These are phyloP conservation scores for Bugula neritina DNA, from an alignment of 2,888 invertebrate genomes.

Conservation along the genomic window DNA sequence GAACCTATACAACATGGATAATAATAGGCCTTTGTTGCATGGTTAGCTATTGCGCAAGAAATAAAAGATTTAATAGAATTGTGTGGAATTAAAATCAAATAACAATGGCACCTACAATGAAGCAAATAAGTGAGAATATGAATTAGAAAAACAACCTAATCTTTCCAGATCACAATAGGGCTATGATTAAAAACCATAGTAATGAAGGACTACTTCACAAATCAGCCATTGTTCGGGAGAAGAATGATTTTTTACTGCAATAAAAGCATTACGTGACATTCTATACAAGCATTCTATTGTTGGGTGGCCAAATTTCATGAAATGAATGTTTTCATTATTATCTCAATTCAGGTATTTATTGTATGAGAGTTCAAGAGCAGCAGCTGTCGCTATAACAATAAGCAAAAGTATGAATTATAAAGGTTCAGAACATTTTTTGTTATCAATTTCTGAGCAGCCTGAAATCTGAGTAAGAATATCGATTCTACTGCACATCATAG, in stretches of 20 bases:
- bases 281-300: constrained; percentile 25
- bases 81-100: constrained; percentile 17
- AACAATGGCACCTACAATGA: constrained; percentile 14
- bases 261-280: constrained; percentile 27
- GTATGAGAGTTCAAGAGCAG: background rate
- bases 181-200: constrained; percentile 23
- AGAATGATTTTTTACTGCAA: constrained; percentile 16
- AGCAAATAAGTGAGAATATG: background rate
- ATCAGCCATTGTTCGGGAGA: constrained; percentile 14
- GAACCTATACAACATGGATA: background rate
- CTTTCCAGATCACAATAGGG: background rate
- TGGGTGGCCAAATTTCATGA: background rate
- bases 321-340: constrained; percentile 16
- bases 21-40: background rate
- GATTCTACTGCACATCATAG: no score
- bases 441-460: no score
- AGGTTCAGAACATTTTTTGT: no score
- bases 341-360: background rate
- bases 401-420: no score
- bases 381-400: constrained; percentile 4
- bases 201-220: background rate
- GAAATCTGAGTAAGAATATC: no score
- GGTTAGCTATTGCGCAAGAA: constrained; percentile 16
- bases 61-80: constrained; percentile 17
- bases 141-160: constrained; percentile 1